These are phyloP conservation scores for Ibycter americanus DNA, from an alignment of 2,797 vertebrate genomes.

Conservation along the genomic window DNA sequence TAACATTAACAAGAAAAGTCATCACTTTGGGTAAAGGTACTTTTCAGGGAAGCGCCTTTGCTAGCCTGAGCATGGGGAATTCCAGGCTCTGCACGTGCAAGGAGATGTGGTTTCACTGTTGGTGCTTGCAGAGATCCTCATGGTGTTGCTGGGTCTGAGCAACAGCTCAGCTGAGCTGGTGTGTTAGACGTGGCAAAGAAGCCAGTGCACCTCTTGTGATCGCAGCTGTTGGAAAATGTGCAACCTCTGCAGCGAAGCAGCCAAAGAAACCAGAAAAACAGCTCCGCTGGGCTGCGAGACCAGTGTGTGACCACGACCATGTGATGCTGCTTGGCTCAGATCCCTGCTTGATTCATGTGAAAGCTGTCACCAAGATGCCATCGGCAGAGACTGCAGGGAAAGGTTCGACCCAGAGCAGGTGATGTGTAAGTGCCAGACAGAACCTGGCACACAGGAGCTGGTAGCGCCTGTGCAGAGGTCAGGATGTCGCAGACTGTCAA, in stretches of 20 bases:
- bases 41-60: background rate
- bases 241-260: background rate
- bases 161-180: background rate
- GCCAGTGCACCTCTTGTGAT: background rate
- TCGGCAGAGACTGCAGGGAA: background rate
- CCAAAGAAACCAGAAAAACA: background rate
- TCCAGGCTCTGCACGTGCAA: background rate
- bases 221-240: background rate
- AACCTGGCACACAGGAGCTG: background rate
- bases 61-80: background rate
- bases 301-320: accelerated
- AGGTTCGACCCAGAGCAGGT: background rate
- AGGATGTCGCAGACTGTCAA: background rate
- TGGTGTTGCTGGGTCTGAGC: background rate
- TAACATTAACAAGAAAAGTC: background rate
- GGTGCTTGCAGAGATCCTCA: background rate
- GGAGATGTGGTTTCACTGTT: background rate
- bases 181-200: background rate
- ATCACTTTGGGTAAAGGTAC: too few species aligned
- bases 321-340: background rate
- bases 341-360: accelerated
- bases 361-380: background rate
- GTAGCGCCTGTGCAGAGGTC: accelerated
- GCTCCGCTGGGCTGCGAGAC: background rate
- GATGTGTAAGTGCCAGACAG: too few species aligned